phyloP scores from a whole-genome alignment of 2,797 vertebrate species.

The Silurus lanzhouensis region DNA sequence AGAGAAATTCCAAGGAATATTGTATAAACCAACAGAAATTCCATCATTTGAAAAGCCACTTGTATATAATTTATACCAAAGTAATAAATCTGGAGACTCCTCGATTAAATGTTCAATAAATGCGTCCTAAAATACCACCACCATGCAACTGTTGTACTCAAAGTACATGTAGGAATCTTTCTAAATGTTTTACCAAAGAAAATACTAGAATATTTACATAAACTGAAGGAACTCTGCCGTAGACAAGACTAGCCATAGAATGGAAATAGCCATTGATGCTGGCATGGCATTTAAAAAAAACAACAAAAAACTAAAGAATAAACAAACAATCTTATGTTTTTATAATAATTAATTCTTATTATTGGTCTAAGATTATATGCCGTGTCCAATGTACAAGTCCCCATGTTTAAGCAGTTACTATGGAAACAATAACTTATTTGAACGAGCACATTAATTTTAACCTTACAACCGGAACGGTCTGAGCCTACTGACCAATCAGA shows the following conservation, averaged over 20 bases:
- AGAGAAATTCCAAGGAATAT: neutral
- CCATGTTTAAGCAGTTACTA: neutral
- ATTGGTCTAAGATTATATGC: neutral
- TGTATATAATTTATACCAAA: too few relatives aligned
- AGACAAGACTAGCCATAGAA: too few relatives aligned
- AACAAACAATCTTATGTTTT: too few relatives aligned
- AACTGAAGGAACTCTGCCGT: too few relatives aligned
- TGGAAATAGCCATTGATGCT: too few relatives aligned
- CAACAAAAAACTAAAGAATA: too few relatives aligned
- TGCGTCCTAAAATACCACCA: neutral
- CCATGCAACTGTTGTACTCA: too few relatives aligned
- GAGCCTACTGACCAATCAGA: conserved; percentile 1
- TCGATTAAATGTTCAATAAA: neutral
- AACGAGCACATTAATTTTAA: neutral
- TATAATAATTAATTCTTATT: neutral
- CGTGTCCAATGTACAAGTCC: neutral
- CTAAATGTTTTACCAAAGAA: too few relatives aligned
- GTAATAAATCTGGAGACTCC: neutral
- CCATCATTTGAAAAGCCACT: too few relatives aligned
- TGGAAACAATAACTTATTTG: neutral
- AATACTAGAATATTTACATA: too few relatives aligned
- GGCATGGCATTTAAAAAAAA: too few relatives aligned
- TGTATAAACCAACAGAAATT: neutral
- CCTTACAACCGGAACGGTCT: neutral
- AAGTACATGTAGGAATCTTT: too few relatives aligned